Base-by-base conservation (phyloP, 2,888 invertebrate species). In the Cephus runcator region DNA sequence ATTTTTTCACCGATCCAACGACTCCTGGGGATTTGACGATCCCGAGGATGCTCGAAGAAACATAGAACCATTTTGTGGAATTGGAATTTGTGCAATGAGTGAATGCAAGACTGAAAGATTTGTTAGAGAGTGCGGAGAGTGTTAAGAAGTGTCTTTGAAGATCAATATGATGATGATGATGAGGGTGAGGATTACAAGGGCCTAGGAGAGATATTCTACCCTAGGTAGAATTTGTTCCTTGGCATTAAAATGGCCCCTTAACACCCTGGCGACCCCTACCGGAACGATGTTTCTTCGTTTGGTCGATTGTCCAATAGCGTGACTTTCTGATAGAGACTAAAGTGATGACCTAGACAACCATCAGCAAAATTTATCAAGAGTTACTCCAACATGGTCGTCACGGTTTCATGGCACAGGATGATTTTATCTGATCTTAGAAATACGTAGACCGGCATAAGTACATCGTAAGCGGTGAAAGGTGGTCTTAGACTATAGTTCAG, bases 1-100 rank as follows among this genome's bases (percentile, higher is more conserved):
- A 74, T 74, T 74, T 74, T 74, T 74, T 74, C 74, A 74, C 71
- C 71, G 71, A 30, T 71, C 11, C 71, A 9, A 23, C 30, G 71
- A 34, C 71, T 71, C 71, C 30, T 71, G 23, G 71, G 71, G 56
- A 23, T 23, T 2, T 11, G 31, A 23, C 15, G 71, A 23, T 30
- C 71, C 12, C 34, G 30, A 30, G 71, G 31, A 34, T 71, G 30
- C 11, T 31, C 34, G 30, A 71, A 34, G 34, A 33, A 71, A 40
- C 36, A 36, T 40, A 40, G 40, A 56, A 23, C 56, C 56, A 56
- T 23, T 23, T 56, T 56, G 23, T 56, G 23, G 56, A 56, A 56
- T 56, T 56, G 56, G 56, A 56, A 56, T 23, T 56, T 23, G 56
- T 23, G 56, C 23, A 23, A 56, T 23, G 56, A 56, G 56, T 56